Base-by-base conservation (phyloP, 1,140 invertebrate species). In the Heliconius himera region DNA sequence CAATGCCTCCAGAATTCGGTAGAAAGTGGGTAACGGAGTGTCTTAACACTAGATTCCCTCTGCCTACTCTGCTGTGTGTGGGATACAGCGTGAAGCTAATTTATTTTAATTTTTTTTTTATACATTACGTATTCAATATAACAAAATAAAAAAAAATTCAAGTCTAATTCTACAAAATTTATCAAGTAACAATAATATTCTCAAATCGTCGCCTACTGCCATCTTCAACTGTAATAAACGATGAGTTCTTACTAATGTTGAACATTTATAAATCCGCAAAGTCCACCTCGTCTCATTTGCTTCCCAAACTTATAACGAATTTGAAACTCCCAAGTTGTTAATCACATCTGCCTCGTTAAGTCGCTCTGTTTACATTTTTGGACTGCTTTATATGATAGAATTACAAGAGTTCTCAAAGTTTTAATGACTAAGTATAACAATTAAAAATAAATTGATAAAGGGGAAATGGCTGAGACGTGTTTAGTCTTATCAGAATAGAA, bases 261-360 rank as follows among this genome's bases (percentile, higher is more conserved):
- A 66, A 29, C 60, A 66, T 66, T 66, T 66, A 29, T 29, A 66
- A 66, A 29, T 29, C 26, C 60, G 1, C 60, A 66, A 66, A 66
- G 60, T 66, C 60, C 60, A 66, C 60, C 60, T 38, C 33, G 71
- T 22, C 38, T 72, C 70, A 73, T 73, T 73, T 73, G 36, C 38
- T 11, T 66, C 9, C 26, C 60, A 26, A 66, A 66, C 11, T 66
- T 66, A 66, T 73, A 46, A 73, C 38, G 36, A 46, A 73, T 41
- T 73, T 29, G 36, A 73, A 73, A 73, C 71, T 49, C 41, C 2
- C 36, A 41, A 73, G 71, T 73, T 73, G 71, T 73, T 46, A 73
- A 73, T 73, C 41, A 73, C 71, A 73, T 73, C 71, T 73, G 71
- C 71, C 71, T 38, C 41, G 36, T 73, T 73, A 66, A 22, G 6